Evolutionary conservation across 2,797 vertebrate genomes (phyloP), one percentile per base, ranked within the genome.

Genomic region (Ctenochaetus hawaiiensis): DNA sequence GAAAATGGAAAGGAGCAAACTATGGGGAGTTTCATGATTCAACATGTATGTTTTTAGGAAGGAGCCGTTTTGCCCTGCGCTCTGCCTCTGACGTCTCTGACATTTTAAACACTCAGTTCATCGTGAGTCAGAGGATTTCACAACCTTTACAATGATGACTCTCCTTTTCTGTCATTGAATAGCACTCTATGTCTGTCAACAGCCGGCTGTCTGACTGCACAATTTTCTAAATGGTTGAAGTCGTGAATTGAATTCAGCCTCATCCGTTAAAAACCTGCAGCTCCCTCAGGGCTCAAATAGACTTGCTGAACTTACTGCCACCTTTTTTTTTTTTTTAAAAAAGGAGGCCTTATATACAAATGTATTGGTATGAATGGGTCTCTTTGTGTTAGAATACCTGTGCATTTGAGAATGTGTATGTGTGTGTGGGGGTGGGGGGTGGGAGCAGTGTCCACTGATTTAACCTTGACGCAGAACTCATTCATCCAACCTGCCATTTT

Each of bases 111-210:
- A 67, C 68, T 79, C 23, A 54, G 13, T 77, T 84, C 69, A 80
- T 45, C 23, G 9, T 84, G 81, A 91, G 75, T 89, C 75, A 81
- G 62, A 87, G 43, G 34, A 65, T 89, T 91, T 90, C 65, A 74
- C 84, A 86, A 84, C 48, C 70, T 56, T 82, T 30, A 52, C 68
- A 61, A 54, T 44, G 65, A 87, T 73, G 70, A 83, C 56, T 85
- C 47, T 63, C 34, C 52, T 4, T 30, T 26, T 37, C 45, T 52
- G 66, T 75, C 67, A 76, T 45, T 62, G 56, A 81, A 71, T 57
- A 56, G 43, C 26, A 13, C 72, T 78, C 58, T 13, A 7, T 64
- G 58, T 83, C 85, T 88, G 88, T 89, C 87, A 92, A 72, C 88
- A 78, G 69, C 54, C 70, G 59, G 48, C 75, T 77, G 74, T 66